phyloP scores from a whole-genome alignment of 1,140 invertebrate species.

The Drosophila pseudoobscura region DNA sequence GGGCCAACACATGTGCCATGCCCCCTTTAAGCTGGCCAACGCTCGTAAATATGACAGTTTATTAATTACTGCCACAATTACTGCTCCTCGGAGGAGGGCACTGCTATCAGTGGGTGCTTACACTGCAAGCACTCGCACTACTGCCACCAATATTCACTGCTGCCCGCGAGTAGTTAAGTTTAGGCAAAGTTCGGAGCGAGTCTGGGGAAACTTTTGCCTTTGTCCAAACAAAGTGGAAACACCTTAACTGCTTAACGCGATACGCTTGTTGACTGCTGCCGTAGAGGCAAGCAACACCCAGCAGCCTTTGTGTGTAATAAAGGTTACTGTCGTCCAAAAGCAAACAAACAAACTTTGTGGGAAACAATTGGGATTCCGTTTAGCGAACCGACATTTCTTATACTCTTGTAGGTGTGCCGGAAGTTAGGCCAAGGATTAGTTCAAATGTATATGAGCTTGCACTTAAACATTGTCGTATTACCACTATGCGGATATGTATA shows the following conservation, averaged over 20 bases:
- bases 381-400: too few species aligned
- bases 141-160: not conserved
- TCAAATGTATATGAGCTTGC: too few species aligned
- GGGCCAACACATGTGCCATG: slow-evolving; percentile 45
- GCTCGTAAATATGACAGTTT: slow-evolving; percentile 70
- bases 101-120: slow-evolving; percentile 17
- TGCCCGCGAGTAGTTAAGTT: slow-evolving; percentile 20
- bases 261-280: slow-evolving; percentile 31
- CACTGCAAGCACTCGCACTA: too few species aligned
- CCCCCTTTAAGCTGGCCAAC: slow-evolving; percentile 27
- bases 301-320: too few species aligned
- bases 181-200: slow-evolving; percentile 10
- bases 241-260: slow-evolving; percentile 20
- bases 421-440: not conserved
- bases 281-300: too few species aligned
- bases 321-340: slow-evolving; percentile 7
- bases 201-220: slow-evolving; percentile 9
- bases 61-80: slow-evolving; percentile 63
- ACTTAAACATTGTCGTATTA: too few species aligned
- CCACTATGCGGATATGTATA: too few species aligned
- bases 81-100: not conserved
- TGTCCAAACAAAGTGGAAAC: slow-evolving; percentile 16
- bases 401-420: not conserved
- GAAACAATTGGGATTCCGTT: too few species aligned
- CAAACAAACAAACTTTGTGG: slow-evolving; percentile 14